A percentile compares a stretch with the other conserved stretches of the same genome.
Conservation (phyloP, 1,140 invertebrate genomes). For the Mizuhopecten yessoensis region DNA sequence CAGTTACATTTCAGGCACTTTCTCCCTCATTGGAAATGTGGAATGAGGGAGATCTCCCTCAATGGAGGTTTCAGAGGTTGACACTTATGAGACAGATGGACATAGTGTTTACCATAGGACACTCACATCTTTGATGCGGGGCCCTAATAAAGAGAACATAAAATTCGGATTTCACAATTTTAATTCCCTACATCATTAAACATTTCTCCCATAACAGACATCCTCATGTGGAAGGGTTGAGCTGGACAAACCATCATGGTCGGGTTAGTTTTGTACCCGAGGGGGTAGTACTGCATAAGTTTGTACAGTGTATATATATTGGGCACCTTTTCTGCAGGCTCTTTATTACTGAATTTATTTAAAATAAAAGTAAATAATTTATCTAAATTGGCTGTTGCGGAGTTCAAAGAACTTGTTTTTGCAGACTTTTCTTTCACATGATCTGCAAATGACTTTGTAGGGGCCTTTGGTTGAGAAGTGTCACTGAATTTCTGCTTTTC, state of each 20-base stretch:
- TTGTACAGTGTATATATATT: slow-evolving; percentile 87
- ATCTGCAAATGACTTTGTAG: not conserved
- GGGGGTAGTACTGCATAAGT: slow-evolving; percentile 84
- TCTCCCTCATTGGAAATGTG: too few species aligned
- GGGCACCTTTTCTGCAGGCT: slow-evolving; percentile 79
- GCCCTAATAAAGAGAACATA: too few species aligned
- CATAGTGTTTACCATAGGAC: too few species aligned
- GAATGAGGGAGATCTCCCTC: too few species aligned
- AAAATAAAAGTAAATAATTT: slow-evolving; percentile 31
- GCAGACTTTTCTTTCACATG: not conserved
- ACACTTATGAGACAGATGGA: too few species aligned
- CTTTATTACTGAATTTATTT: slow-evolving; percentile 53
- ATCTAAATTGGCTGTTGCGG: not conserved
- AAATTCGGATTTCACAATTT: not conserved
- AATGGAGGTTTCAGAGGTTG: too few species aligned
- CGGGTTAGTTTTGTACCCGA: slow-evolving; percentile 85
- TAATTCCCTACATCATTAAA: slow-evolving; percentile 69
- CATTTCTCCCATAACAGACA: slow-evolving; percentile 89
- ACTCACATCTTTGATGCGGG: too few species aligned
- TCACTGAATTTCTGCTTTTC: not conserved
- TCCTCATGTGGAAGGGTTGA: slow-evolving; percentile 88
- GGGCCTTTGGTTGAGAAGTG: not conserved
- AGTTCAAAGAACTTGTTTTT: not conserved
- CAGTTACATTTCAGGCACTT: too few species aligned
- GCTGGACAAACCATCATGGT: slow-evolving; percentile 87